Percentiles rank a stretch among this genome's conserved stretches.
Conservation (phyloP, 2,888 invertebrate species). For the Ctenicera cuprea region DNA sequence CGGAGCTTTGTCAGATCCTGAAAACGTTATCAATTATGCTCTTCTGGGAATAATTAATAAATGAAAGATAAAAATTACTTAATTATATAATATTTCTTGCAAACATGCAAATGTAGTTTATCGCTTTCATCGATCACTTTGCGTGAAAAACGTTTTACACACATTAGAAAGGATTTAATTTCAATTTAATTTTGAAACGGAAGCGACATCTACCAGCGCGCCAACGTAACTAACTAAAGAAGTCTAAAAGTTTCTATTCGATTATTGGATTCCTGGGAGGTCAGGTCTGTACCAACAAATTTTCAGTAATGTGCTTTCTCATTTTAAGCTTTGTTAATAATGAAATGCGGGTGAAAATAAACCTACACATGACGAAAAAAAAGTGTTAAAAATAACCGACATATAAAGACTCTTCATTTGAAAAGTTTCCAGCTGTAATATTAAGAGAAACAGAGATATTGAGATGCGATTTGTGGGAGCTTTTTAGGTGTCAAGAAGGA, state of each 20-base stretch:
- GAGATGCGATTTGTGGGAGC: too few species aligned
- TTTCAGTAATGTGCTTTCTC: too few species aligned
- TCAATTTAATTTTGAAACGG: background rate
- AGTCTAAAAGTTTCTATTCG: background rate
- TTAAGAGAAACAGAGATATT: too few species aligned
- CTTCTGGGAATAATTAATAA: constrained; percentile 16
- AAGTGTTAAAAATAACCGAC: too few species aligned
- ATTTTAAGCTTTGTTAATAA: too few species aligned
- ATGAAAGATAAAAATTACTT: constrained; percentile 10
- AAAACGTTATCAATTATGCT: background rate
- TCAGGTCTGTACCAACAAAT: too few species aligned
- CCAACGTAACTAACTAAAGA: constrained; percentile 6
- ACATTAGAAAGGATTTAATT: constrained; percentile 19
- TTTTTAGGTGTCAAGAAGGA: too few species aligned
- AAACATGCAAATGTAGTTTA: constrained; percentile 21
- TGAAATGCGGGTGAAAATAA: too few species aligned
- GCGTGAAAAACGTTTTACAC: constrained; percentile 24
- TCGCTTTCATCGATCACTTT: constrained; percentile 28
- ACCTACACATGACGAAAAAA: too few species aligned
- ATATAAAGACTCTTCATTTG: too few species aligned
- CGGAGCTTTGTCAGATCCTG: background rate
- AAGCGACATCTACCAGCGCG: background rate
- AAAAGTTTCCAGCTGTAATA: too few species aligned
- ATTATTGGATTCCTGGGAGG: background rate
- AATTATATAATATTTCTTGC: constrained; percentile 5